These are phyloP conservation scores for Hemiprocne comata DNA, from an alignment of 2,113 vertebrate species.

Conservation along the genomic window DNA sequence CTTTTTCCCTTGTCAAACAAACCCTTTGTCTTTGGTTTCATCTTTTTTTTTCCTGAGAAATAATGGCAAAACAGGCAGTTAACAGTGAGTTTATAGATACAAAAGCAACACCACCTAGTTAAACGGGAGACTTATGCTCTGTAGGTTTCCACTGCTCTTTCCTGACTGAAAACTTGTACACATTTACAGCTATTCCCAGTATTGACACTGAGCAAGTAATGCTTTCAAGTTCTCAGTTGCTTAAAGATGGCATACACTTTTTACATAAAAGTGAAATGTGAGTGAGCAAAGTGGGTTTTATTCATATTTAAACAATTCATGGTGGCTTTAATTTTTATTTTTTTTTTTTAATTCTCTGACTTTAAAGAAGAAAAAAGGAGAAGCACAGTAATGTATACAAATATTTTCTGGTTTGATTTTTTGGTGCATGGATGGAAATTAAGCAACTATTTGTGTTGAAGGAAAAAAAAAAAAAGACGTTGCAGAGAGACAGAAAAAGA, in stretches of 20 bases:
- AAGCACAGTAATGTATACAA: conserved; percentile 15
- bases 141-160: background rate
- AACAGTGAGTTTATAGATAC: background rate
- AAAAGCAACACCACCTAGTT: background rate
- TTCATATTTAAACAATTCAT: background rate
- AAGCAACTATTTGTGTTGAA: conserved; percentile 34
- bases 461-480: conserved; percentile 29
- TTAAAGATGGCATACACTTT: background rate
- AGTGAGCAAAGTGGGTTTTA: background rate
- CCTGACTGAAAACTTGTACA: background rate
- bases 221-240: background rate
- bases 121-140: background rate
- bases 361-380: background rate
- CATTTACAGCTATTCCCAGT: background rate
- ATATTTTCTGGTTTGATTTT: background rate
- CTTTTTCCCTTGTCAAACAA: background rate
- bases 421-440: background rate
- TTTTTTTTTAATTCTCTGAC: background rate
- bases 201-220: accelerated
- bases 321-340: background rate
- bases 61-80: background rate
- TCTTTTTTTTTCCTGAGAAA: background rate
- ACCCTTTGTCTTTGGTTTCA: background rate
- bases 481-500: conserved; percentile 41
- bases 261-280: background rate